Evolutionary conservation across 2,888 invertebrate species (phyloP).

Genomic region (Limnephilus marmoratus): DNA sequence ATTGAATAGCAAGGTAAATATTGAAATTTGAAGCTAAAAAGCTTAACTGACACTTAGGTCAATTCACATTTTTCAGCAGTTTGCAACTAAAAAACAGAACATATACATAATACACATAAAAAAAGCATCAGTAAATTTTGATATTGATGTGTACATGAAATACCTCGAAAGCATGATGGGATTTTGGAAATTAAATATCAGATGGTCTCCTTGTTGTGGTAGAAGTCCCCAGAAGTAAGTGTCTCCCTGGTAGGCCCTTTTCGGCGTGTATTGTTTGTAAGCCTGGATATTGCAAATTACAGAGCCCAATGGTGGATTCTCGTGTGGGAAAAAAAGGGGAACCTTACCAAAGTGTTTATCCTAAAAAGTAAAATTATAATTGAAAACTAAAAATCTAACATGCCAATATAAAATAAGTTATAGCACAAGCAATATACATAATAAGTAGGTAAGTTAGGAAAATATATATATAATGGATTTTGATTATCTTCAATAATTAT

Average conservation of each 20-base stretch:
- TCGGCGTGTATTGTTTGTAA: conserved; percentile 87
- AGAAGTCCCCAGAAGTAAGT: conserved; percentile 94
- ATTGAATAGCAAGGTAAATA: neutral
- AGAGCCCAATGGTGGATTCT: conserved; percentile 83
- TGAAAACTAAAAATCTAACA: conserved; percentile 34
- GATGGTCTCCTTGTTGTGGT: conserved; percentile 88
- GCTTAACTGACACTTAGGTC: neutral
- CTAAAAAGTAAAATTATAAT: conserved; percentile 73
- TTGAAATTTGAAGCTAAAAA: neutral
- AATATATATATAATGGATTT: neutral
- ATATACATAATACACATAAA: neutral
- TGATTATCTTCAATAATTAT: neutral
- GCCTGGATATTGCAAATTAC: conserved; percentile 86
- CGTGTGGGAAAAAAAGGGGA: conserved; percentile 86
- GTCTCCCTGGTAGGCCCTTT: conserved; percentile 90
- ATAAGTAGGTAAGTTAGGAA: neutral
- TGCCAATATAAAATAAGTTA: conserved; percentile 10
- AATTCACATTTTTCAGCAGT: neutral
- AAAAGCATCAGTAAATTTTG: conserved; percentile 20
- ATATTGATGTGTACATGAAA: conserved; percentile 66
- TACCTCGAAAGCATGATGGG: conserved; percentile 85
- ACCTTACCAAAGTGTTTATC: conserved; percentile 93
- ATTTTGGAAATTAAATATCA: conserved; percentile 87
- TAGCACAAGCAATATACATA: neutral
- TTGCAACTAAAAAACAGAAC: neutral